Base-by-base conservation (phyloP, 2,113 vertebrate genomes). In the Macheiramphus alcinus region DNA sequence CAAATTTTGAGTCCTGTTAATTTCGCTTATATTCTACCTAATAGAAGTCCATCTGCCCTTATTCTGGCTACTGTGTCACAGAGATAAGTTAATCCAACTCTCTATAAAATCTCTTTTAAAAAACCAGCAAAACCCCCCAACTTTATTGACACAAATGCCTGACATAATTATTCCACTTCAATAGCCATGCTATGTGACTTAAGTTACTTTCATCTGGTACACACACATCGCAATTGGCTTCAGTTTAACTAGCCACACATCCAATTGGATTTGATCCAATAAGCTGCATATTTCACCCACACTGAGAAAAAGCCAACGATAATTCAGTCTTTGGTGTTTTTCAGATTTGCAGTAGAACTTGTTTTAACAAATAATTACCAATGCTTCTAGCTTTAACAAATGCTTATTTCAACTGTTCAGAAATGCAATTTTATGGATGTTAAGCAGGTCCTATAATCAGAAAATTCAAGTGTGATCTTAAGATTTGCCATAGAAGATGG, bases 151-250 rank as follows among this genome's bases (percentile, higher is more conserved):
- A 65, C 48, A 91, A 84, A 75, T 72, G 73, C 31, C 40, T 79
- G 91, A 82, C 1, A 4, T 40, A 94, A 82, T 93, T 93, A 72
- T 80, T 97, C 67, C 55, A 66, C 50, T 87, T 83, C 48, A 94
- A 78, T 56, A 73, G 31, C 36, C 21, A 10, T 70, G 55, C 78
- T 94, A 29, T 55, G 31, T 63, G 80, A 86, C 48, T 87, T 74
- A 17, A 63, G 52, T 92, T 86, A 31, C 83, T 95, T 94, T 94
- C 89, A 94, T 93, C 73, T 96, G 76, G 68, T 87, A 48, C 36
- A 29, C 73, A 87, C 48, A 61, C 62, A 71, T 91, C 5, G 14
- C 80, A 96, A 67, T 93, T 96, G 84, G 53, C 58, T 95, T 94
- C 86, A 85, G 14, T 91, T 93, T 92, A 73, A 42, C 83, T 50